Percentiles rank a stretch among this genome's conserved stretches.
Conservation (phyloP, 2,888 invertebrate species). For the Automeris io region DNA sequence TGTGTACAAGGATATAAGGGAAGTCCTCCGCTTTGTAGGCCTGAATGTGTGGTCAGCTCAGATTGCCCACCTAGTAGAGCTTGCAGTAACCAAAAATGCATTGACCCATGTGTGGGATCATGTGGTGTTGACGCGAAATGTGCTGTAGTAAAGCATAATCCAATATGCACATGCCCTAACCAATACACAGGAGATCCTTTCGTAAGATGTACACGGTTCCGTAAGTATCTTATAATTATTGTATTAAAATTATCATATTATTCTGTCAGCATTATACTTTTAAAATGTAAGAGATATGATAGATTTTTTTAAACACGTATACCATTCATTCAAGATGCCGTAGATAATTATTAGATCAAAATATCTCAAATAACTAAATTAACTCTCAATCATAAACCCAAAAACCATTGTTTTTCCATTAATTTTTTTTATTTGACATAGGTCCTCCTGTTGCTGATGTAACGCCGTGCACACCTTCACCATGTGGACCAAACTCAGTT, state of each 20-base stretch:
- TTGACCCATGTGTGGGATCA: conserved; percentile 84
- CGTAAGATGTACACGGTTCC: conserved; percentile 77
- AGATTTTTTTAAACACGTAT: no score
- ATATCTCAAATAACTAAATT: no score
- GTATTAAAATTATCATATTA: no score
- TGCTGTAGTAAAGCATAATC: conserved; percentile 85
- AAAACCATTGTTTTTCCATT: not conserved
- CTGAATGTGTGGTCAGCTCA: conserved; percentile 86
- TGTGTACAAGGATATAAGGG: conserved; percentile 83
- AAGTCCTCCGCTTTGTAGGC: conserved; percentile 84
- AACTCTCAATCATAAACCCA: no score
- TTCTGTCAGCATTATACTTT: no score
- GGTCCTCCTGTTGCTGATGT: conserved; percentile 69
- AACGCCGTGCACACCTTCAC: conserved; percentile 82
- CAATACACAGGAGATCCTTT: conserved; percentile 86
- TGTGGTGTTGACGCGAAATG: conserved; percentile 85
- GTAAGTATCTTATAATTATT: conserved; percentile 43
- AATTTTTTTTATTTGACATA: conserved; percentile 18
- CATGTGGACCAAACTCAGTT: conserved; percentile 81
- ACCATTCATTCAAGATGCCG: no score
- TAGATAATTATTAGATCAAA: no score
- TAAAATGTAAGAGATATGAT: no score
- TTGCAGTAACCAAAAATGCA: conserved; percentile 85
- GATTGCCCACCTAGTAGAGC: conserved; percentile 84
- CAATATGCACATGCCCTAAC: conserved; percentile 83